Base-by-base conservation (phyloP, 2,797 vertebrate species). In the Malacoraja senta region DNA sequence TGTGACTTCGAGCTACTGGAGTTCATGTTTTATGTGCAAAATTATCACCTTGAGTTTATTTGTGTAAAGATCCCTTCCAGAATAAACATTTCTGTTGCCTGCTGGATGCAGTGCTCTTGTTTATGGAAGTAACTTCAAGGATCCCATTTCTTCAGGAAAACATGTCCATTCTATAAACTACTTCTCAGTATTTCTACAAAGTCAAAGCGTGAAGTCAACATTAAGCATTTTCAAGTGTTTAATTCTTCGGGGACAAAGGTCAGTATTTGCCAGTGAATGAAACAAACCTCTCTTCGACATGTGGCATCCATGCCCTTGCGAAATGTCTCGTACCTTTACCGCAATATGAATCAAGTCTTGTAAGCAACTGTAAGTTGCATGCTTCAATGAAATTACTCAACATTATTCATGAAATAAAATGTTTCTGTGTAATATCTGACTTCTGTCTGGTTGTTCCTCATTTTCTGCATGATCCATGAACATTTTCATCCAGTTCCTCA, bases 131-230 rank as follows among this genome's bases (percentile, higher is more conserved):
- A 96, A 96, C 96, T 96, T 96, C 94, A 95, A 94, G 94, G 95
- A 95, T 97, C 94, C n/a, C 93, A 94, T 97, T 96, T 96, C 97
- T 94, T 94, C 95, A 96, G 93, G 71, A 95, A 96, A 97, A 97
- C 95, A 97, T 91, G 68, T 9, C 76, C 32, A 93, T 80, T 38
- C 68, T 94, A 95, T 94, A 95, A 96, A 95, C 79, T 93, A 93
- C 94, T n/a, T 95, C 93, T 86, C 93, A 72, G 91, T 96, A 95
- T 96, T 97, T 97, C 95, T 94, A 93, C 93, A 95, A 94, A 92
- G 78, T n/a, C 91, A 78, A 94, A 95, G 94, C 93, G 94, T 12
- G 71, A 95, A 93, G 94, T 94, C 93, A 74, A 94, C 77, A 78
- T 95, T 94, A 94, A 94, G 94, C 93, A 68, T 93, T 93, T 93